A percentile compares a stretch with the other conserved stretches of the same genome.
Evolutionary conservation across 2,888 invertebrate species (phyloP).

Genomic region (Cryptocephalus primarius): DNA sequence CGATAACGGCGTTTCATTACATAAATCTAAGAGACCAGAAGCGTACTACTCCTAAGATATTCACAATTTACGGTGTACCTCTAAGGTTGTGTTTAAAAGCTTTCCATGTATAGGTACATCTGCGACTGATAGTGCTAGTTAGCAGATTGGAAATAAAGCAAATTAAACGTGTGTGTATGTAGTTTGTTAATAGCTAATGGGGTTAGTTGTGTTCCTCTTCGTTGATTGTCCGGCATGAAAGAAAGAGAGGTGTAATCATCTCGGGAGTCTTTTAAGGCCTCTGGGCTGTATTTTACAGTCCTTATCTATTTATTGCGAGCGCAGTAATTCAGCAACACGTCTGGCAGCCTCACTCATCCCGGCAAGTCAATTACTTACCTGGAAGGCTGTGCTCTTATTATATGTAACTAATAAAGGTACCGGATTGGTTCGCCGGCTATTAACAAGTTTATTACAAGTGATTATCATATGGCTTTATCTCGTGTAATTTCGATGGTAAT

Average conservation of each 20-base stretch:
- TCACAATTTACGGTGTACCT: too few relatives aligned
- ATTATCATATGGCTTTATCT: conserved; percentile 36
- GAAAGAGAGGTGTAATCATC: conserved; percentile 22
- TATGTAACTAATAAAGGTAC: conserved; percentile 32
- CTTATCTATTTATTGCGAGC: conserved; percentile 33
- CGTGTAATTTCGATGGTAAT: conserved; percentile 34
- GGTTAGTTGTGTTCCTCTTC: conserved; percentile 10
- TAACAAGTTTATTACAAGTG: conserved; percentile 36
- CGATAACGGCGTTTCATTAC: too few relatives aligned
- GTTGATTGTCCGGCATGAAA: conserved; percentile 14
- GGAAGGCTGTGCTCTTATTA: conserved; percentile 24
- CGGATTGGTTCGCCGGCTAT: conserved; percentile 33
- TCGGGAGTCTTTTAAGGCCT: conserved; percentile 14
- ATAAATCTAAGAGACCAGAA: too few relatives aligned
- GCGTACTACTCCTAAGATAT: too few relatives aligned
- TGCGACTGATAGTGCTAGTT: too few relatives aligned
- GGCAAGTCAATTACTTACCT: conserved; percentile 5
- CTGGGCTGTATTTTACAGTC: conserved; percentile 30
- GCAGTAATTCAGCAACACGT: conserved; percentile 16
- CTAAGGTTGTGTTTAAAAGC: too few relatives aligned
- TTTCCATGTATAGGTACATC: too few relatives aligned
- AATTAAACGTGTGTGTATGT: too few relatives aligned
- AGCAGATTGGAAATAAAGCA: too few relatives aligned
- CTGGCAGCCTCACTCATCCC: neutral
- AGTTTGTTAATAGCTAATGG: neutral